Evolutionary conservation across 2,888 invertebrate genomes (phyloP), one percentile per base, ranked within the genome.

Genomic region (Spilosoma lubricipeda): DNA sequence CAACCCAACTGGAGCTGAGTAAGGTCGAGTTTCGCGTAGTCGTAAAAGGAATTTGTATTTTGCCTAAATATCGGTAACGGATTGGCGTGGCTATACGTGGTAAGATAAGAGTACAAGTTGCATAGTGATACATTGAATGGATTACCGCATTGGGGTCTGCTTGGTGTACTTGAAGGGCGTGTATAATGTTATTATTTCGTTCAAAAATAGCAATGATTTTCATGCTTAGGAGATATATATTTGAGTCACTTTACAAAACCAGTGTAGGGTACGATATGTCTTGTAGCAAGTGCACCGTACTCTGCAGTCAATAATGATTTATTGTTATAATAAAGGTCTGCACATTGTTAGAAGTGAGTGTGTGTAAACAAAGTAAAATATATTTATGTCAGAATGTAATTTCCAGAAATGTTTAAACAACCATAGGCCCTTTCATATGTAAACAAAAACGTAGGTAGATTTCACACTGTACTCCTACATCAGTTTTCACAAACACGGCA

Each of bases 11-110:
- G 72, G 75, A 42, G 67, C 20, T 79, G 33, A 48, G 76, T 90
- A 94, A 77, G 80, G 93, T 86, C 80, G 79, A 86, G 78, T 89
- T 87, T 94, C 70, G 89, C 77, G 70, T 87, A 84, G 39, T 66
- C 33, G 13, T 65, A 68, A 81, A 86, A 89, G 90, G 91, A 91
- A 91, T 93, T 93, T 91, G 93, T 93, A 94, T 93, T 94, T 95
- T 93, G 92, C 92, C 93, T 94, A 95, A 95, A 95, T 95, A 95
- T 95, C 90, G 92, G 94, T 94, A 94, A 94, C 94, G 94, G 93
- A 94, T 94, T 93, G 94, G 92, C 90, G 92, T 88, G 90, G 92
- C 91, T 93, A 92, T 92, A 92, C 90, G 89, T 87, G 89, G 93
- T 89, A 92, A 94, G 94, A 95, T 94, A 95, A 93, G 92, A 90